These are phyloP conservation scores for Gadopsis marmoratus DNA, from an alignment of 2,797 vertebrate species.

Conservation along the genomic window DNA sequence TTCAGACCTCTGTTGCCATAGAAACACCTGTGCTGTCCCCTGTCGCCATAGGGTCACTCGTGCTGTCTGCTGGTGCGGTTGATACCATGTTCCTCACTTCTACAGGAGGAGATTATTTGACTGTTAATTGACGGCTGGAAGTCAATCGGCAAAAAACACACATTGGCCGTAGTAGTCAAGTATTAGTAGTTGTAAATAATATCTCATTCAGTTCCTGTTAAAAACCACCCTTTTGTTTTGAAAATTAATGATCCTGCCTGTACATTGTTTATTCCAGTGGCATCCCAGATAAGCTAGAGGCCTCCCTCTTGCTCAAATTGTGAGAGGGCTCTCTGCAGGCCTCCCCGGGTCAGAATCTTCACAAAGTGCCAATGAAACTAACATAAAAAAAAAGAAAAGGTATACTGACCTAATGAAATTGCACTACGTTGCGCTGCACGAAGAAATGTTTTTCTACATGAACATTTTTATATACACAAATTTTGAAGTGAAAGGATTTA, in stretches of 20 bases:
- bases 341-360: conserved; percentile 80
- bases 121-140: conserved; percentile 21
- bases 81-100: conserved; percentile 9
- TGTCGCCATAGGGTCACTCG: conserved; percentile 32
- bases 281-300: conserved; percentile 73
- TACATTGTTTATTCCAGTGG: conserved; percentile 55
- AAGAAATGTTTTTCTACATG: conserved; percentile 84
- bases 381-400: conserved; percentile 69
- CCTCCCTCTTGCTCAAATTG: conserved; percentile 17
- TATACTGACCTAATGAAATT: conserved; percentile 81
- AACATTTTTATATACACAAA: conserved; percentile 79
- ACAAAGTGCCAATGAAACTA: conserved; percentile 89
- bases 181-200: background rate
- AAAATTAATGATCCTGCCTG: conserved; percentile 40
- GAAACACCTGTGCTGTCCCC: conserved; percentile 53
- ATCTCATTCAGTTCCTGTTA: conserved; percentile 26
- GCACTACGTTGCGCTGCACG: conserved; percentile 88
- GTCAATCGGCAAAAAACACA: background rate
- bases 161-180: background rate
- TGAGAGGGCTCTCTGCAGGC: conserved; percentile 42
- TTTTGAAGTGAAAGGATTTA: conserved; percentile 74
- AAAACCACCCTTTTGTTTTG: conserved; percentile 1
- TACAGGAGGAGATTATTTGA: background rate
- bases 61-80: conserved; percentile 4
- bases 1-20: conserved; percentile 65